phyloP scores from a whole-genome alignment of 1,140 invertebrate genomes.

The Archegozetes longisetosus region DNA sequence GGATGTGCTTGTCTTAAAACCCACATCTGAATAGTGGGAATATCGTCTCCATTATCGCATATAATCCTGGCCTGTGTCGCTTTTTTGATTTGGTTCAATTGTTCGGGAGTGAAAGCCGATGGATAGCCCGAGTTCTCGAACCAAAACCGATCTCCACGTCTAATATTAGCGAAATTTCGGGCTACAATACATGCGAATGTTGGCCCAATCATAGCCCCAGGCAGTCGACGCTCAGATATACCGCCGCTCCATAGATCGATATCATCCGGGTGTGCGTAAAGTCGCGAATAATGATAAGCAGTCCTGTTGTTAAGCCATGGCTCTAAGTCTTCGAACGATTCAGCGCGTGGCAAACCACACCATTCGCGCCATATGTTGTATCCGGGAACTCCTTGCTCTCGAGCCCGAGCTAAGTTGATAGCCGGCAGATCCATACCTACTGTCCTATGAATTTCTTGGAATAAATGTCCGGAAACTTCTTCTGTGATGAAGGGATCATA shows the following conservation, averaged over 20 bases:
- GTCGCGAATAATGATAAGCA: conserved; percentile 20
- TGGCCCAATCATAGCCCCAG: conserved; percentile 75
- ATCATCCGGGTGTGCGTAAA: conserved; percentile 27
- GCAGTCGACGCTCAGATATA: conserved; percentile 67
- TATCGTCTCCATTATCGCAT: conserved; percentile 28
- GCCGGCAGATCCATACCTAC: conserved; percentile 68
- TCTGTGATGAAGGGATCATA: conserved; percentile 83
- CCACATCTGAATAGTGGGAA: conserved; percentile 27
- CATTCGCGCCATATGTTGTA: conserved; percentile 57
- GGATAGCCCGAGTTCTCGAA: conserved; percentile 21
- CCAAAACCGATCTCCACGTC: conserved; percentile 43
- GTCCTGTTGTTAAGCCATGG: conserved; percentile 22
- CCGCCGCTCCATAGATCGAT: conserved; percentile 37
- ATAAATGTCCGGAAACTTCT: conserved; percentile 54
- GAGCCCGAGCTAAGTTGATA: conserved; percentile 65
- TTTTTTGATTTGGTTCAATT: conserved; percentile 26
- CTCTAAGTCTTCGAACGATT: conserved; percentile 24
- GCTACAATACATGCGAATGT: conserved; percentile 46
- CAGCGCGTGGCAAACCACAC: conserved; percentile 38
- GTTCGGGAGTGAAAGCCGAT: conserved; percentile 22
- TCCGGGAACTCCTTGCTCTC: conserved; percentile 68
- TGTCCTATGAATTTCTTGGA: conserved; percentile 36
- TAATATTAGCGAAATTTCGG: conserved; percentile 36
- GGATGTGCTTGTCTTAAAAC: conserved; percentile 25
- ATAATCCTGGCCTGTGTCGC: conserved; percentile 25